These are phyloP conservation scores for Clarias magur DNA, from an alignment of 2,113 vertebrate genomes.

Conservation along the genomic window DNA sequence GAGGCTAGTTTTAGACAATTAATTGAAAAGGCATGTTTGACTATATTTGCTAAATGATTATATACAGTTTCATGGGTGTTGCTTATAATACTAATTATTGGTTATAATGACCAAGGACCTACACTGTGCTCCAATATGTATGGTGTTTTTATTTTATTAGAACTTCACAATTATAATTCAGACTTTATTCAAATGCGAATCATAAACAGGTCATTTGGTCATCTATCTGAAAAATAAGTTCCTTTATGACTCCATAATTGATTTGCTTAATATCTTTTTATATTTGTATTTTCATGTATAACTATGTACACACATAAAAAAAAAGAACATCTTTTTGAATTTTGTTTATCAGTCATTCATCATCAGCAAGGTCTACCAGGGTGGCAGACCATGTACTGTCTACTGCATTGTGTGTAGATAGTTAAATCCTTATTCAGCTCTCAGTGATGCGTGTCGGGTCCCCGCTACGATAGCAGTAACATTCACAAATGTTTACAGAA, in stretches of 20 bases:
- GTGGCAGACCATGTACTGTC: no score
- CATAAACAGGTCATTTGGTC: background rate
- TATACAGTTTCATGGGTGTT: background rate
- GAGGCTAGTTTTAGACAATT: slow-evolving; percentile 3
- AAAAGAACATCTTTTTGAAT: background rate
- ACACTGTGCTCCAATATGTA: background rate
- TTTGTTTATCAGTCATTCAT: background rate
- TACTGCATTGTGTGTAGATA: no score
- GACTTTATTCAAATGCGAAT: background rate
- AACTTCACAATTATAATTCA: background rate
- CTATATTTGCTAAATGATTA: slow-evolving; percentile 15
- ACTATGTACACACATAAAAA: background rate
- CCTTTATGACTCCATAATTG: background rate
- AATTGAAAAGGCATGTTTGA: background rate
- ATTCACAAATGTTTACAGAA: no score
- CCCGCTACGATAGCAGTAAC: no score
- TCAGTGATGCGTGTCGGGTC: no score
- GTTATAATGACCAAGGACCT: background rate
- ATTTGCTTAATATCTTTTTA: background rate
- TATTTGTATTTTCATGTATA: background rate
- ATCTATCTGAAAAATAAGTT: background rate
- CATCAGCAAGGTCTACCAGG: background rate
- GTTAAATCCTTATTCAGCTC: no score
- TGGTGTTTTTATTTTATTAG: background rate
- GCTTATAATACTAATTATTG: background rate